Evolutionary conservation across 1,140 invertebrate genomes (phyloP).

Genomic region (Papilio helenus): DNA sequence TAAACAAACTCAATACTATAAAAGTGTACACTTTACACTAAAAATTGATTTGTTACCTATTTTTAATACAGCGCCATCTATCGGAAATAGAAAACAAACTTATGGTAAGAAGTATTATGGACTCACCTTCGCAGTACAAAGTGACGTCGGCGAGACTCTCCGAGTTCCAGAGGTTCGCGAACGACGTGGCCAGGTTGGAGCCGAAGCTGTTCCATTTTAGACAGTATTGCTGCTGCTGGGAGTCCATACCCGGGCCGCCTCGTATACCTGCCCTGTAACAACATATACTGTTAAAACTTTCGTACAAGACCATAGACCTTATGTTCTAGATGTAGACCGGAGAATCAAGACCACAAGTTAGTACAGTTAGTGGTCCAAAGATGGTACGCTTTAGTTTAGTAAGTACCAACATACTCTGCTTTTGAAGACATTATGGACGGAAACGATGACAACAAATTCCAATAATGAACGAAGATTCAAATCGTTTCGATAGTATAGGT

Average conservation of each 20-base stretch:
- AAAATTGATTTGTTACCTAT: not conserved
- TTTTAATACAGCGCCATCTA: not conserved
- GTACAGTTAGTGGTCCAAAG: no score
- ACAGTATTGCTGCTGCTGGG: conserved; percentile 94
- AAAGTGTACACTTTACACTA: no score
- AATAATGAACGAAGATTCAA: no score
- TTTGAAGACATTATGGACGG: no score
- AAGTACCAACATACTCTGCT: no score
- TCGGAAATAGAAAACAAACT: conserved; percentile 5
- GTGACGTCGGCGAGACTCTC: conserved; percentile 95
- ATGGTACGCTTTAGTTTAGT: no score
- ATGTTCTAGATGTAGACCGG: no score
- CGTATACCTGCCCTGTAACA: conserved; percentile 83
- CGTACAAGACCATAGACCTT: not conserved
- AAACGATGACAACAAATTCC: no score
- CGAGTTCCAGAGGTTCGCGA: conserved; percentile 94
- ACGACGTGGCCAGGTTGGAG: conserved; percentile 93
- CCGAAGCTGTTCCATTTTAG: conserved; percentile 96
- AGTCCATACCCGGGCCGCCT: conserved; percentile 88
- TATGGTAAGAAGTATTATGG: not conserved
- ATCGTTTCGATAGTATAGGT: no score
- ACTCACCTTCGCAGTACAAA: conserved; percentile 94
- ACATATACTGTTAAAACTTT: conserved; percentile 34
- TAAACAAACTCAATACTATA: no score
- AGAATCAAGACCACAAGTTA: no score